A percentile compares a stretch with the other conserved stretches of the same genome.
phyloP scores from a whole-genome alignment of 1,140 invertebrate species.

The Paramacrobiotus metropolitanus region DNA sequence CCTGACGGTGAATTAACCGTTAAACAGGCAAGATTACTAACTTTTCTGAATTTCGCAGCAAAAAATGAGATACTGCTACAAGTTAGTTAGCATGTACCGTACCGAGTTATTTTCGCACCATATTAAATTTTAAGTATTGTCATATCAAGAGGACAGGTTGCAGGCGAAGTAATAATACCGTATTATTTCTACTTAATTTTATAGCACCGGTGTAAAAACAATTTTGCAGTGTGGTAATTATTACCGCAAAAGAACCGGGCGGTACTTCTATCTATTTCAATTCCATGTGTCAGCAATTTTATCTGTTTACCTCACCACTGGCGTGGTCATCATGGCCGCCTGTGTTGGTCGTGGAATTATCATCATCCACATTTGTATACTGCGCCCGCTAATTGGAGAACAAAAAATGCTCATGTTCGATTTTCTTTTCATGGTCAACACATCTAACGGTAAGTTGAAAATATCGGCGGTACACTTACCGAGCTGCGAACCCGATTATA shows the following conservation, averaged over 20 bases:
- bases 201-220: too few species aligned
- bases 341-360: background rate
- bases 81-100: background rate
- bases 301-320: background rate
- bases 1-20: background rate
- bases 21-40: background rate
- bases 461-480: too few species aligned
- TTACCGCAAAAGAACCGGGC: too few species aligned
- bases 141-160: too few species aligned
- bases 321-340: background rate
- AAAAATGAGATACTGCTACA: background rate
- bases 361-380: background rate
- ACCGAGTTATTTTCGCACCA: too few species aligned
- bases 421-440: background rate
- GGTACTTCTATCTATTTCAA: too few species aligned
- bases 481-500: conserved; percentile 35
- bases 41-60: background rate
- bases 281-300: too few species aligned
- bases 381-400: background rate
- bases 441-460: too few species aligned
- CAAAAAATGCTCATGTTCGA: background rate
- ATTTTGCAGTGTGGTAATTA: too few species aligned
- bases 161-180: too few species aligned
- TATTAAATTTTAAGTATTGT: too few species aligned
- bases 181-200: too few species aligned